Base-by-base conservation (phyloP, 2,797 vertebrate species). In the Potorous gilbertii region DNA sequence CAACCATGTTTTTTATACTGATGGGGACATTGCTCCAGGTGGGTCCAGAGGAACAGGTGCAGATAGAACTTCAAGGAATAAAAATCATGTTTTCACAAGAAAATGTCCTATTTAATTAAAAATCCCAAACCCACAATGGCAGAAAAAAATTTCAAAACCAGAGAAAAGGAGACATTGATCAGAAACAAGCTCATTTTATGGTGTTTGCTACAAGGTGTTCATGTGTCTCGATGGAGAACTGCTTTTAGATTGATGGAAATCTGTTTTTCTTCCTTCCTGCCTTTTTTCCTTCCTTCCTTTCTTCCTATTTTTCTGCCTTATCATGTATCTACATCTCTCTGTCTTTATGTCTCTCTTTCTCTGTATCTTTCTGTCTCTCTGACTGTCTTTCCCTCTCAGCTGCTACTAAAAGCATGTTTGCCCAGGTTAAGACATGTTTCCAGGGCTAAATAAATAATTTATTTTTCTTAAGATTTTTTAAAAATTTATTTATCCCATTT, bases 21-120 rank as follows among this genome's bases (percentile, higher is more conserved):
- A 90, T 57, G 95, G 24, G 24, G 27, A 57, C 92, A 29, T 89
- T 54, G 91, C 81, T 56, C 94, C 10, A 55, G 92, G 46, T 90
- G 54, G n/a, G 24, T 28, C 54, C 93, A n/a, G 90, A 90, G 59
- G 24, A 57, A 92, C 92, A 55, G 55, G 18, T 90, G 55, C 21
- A 55, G 40, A 34, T 95, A 31, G 90, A 97, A 94, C 2, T 54
- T 89, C n/a, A 92, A 28, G 27, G 50, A n/a, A 93, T 92, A 57
- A 59, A 28, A 21, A 94, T 90, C 56, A 93, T 96, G 92, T 95
- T 96, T 97, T 93, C 87, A 81, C 92, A 94, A 91, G 92, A 93
- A 97, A 95, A 89, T 93, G 52, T 94, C 56, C 92, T 95, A 97
- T 95, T 94, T 96, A 97, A 94, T 97, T 96, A 94, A 97, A 96